These are phyloP conservation scores for Nomada fabriciana DNA, from an alignment of 2,888 invertebrate species.

Conservation along the genomic window DNA sequence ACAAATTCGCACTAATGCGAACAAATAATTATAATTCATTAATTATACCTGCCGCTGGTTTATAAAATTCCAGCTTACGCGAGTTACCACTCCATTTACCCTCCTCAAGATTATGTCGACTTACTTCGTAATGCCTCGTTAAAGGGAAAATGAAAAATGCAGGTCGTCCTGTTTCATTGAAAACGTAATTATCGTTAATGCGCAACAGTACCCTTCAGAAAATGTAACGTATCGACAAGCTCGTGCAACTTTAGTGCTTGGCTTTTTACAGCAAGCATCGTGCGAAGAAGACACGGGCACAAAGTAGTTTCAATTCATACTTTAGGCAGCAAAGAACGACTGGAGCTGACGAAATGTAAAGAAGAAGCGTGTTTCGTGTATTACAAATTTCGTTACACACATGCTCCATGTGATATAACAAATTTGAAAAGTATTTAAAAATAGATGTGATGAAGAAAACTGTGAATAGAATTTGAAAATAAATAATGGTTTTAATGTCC, in stretches of 20 bases:
- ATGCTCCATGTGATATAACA: not conserved
- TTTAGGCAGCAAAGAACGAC: no score
- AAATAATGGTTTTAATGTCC: no score
- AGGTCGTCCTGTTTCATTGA: not conserved
- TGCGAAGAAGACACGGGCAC: not conserved
- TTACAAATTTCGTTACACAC: not conserved
- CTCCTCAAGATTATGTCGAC: not conserved
- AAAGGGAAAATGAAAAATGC: not conserved
- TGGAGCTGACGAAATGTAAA: not conserved
- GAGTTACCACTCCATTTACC: not conserved
- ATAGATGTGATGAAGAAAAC: no score
- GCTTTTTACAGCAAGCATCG: not conserved
- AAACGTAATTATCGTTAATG: not conserved
- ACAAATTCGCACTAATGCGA: not conserved
- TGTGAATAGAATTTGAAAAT: no score
- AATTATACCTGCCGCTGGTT: not conserved
- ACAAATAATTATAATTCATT: not conserved
- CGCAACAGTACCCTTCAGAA: not conserved
- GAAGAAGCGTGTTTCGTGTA: not conserved
- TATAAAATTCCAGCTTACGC: not conserved
- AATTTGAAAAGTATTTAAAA: not conserved
- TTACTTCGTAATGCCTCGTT: not conserved
- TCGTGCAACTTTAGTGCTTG: not conserved
- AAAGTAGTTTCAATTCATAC: not conserved
- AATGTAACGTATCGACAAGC: conserved; percentile 1